phyloP scores from a whole-genome alignment of 2,113 vertebrate genomes.

The Petroica traversi region DNA sequence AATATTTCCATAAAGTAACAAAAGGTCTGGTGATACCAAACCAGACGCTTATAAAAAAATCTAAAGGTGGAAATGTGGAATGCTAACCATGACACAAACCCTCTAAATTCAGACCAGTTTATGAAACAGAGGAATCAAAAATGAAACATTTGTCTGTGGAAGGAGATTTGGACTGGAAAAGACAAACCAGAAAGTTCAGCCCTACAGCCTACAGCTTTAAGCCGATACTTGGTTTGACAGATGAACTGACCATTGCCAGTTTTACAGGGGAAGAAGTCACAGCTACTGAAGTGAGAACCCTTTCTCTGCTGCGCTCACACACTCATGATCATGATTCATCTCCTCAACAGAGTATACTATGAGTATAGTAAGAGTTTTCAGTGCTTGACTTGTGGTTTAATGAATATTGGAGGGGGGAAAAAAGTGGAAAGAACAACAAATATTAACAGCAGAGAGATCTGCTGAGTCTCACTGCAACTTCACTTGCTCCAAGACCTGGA shows the following conservation, averaged over 20 bases:
- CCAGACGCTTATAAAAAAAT: not conserved
- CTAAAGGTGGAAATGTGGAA: not conserved
- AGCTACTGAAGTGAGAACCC: not conserved
- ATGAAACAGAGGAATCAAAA: not conserved
- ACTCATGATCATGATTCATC: not conserved
- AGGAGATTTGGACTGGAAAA: not conserved
- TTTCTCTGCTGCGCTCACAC: not conserved
- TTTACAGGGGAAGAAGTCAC: not conserved
- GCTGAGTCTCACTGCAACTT: not conserved
- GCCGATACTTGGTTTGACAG: fast-evolving
- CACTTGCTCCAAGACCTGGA: not conserved
- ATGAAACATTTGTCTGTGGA: not conserved
- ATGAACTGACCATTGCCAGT: not conserved
- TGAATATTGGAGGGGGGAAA: not conserved
- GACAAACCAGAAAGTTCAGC: not conserved
- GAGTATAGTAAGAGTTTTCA: not conserved
- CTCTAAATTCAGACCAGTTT: not conserved
- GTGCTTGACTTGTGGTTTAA: not conserved
- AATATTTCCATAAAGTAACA: not conserved
- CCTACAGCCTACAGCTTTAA: not conserved
- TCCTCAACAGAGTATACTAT: not conserved
- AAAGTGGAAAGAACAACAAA: not conserved
- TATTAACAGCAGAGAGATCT: not conserved
- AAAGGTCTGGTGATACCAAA: not conserved
- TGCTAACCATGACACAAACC: not conserved